Evolutionary conservation across 2,888 invertebrate genomes (phyloP).

Genomic region (Sicus ferrugineus): DNA sequence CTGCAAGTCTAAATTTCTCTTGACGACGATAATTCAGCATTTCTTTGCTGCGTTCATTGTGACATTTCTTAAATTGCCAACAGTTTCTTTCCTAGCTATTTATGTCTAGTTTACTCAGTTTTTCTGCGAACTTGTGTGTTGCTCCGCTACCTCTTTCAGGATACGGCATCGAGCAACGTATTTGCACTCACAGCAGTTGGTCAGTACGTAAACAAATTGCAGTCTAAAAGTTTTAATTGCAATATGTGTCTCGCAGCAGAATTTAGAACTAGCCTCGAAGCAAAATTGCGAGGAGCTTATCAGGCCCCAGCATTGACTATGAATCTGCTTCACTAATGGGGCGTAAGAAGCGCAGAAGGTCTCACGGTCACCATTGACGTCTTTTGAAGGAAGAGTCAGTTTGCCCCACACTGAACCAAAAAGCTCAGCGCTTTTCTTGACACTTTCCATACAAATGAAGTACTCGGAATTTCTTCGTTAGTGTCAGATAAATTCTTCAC

Average conservation of each 20-base stretch:
- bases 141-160: not conserved
- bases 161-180: not conserved
- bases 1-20: not conserved
- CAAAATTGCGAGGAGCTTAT: not conserved
- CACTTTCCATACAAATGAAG: no score
- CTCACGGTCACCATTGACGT: not conserved
- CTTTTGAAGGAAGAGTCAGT: not conserved
- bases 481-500: no score
- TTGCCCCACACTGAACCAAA: not conserved
- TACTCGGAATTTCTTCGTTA: no score
- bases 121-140: not conserved
- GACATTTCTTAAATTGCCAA: not conserved
- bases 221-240: conserved; percentile 39
- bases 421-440: no score
- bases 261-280: not conserved
- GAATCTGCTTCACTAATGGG: not conserved
- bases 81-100: not conserved
- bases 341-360: not conserved
- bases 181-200: conserved; percentile 37
- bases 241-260: conserved; percentile 21
- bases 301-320: not conserved
- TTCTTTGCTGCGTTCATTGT: not conserved
- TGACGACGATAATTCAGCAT: not conserved
- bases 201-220: conserved; percentile 38
- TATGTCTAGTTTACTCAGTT: not conserved